phyloP scores from a whole-genome alignment of 2,113 vertebrate species.

The Sciurus niger region DNA sequence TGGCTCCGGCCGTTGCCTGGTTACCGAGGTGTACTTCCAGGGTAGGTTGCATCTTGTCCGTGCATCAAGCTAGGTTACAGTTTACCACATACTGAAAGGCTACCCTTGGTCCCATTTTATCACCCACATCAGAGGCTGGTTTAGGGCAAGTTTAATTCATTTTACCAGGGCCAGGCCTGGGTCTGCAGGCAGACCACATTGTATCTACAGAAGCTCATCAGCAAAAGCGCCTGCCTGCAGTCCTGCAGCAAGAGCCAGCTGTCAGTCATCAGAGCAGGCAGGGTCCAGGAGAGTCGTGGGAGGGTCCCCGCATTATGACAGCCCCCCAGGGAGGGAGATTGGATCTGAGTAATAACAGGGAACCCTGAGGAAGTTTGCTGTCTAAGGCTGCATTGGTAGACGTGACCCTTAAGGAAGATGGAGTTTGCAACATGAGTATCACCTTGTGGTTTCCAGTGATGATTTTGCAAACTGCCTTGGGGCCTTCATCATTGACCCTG shows the following conservation, averaged over 20 bases:
- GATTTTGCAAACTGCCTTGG: slow-evolving; percentile 76
- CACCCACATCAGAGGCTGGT: not conserved
- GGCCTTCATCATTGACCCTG: slow-evolving; percentile 81
- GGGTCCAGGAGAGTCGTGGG: fast-evolving
- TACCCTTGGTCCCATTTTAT: not conserved
- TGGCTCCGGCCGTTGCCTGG: not conserved
- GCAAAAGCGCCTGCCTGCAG: not conserved
- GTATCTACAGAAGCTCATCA: not conserved
- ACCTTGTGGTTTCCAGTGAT: slow-evolving; percentile 82
- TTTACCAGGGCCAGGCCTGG: not conserved
- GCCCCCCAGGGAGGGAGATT: too few relatives aligned
- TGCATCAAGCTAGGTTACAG: not conserved
- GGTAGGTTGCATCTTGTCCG: too few relatives aligned
- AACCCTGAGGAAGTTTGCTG: fast-evolving
- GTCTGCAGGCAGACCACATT: not conserved
- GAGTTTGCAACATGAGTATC: slow-evolving; percentile 52
- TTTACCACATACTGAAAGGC: not conserved
- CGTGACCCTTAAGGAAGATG: slow-evolving; percentile 72
- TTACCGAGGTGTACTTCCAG: not conserved
- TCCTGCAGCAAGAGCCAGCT: not conserved
- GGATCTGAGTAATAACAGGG: not conserved
- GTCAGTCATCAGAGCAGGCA: not conserved
- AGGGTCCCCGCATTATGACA: not conserved
- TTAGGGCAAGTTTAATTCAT: not conserved
- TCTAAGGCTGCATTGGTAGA: not conserved